Conservation (phyloP, 2,113 vertebrate genomes). For the Rissa tridactyla region DNA sequence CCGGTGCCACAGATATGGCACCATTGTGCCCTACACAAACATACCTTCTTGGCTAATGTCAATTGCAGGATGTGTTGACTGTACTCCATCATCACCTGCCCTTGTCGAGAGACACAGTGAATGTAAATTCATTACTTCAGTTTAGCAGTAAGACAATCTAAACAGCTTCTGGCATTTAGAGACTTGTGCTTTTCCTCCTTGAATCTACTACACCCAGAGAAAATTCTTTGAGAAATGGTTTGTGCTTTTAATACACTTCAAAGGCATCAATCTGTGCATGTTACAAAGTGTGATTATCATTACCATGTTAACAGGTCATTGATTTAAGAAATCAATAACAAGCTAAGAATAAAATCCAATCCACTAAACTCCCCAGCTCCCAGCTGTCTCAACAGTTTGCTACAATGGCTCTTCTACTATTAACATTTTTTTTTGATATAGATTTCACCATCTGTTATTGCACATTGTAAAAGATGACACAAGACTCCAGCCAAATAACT, state of each 20-base stretch:
- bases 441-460: not conserved
- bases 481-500: not conserved
- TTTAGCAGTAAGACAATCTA: not conserved
- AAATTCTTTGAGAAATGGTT: not conserved
- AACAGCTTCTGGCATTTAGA: not conserved
- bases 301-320: not conserved
- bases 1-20: fast-evolving
- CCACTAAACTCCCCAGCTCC: not conserved
- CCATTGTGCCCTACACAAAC: fast-evolving
- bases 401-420: not conserved
- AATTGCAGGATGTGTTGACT: not conserved
- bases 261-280: not conserved
- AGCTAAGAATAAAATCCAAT: not conserved
- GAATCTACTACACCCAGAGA: not conserved
- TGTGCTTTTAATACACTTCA: not conserved
- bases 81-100: not conserved
- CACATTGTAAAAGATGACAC: not conserved
- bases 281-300: not conserved
- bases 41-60: fast-evolving
- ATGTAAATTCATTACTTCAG: not conserved
- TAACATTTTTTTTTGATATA: fast-evolving
- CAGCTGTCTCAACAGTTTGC: not conserved
- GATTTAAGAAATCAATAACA: not conserved
- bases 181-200: not conserved
- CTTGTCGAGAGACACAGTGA: not conserved